phyloP scores from a whole-genome alignment of 2,888 invertebrate genomes.

The Conus canariensis region DNA sequence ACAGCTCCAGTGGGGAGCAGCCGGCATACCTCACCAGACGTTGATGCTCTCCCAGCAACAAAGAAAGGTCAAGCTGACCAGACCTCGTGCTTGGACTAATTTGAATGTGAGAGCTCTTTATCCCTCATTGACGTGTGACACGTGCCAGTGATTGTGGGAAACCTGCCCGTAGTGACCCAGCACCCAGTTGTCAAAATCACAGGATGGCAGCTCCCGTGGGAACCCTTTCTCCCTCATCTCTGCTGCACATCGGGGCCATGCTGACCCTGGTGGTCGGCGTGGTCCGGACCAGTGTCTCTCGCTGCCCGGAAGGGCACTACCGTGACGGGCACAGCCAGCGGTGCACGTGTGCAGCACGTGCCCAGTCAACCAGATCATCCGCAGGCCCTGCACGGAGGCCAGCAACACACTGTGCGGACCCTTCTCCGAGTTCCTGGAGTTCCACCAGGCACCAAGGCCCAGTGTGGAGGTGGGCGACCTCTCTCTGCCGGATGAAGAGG shows the following conservation, averaged over 20 bases:
- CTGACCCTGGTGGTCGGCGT: neutral
- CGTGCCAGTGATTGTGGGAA: no score
- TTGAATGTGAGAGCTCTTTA: no score
- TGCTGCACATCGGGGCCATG: neutral
- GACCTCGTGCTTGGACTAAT: no score
- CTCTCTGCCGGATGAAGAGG: neutral
- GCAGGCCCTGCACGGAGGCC: slow-evolving; percentile 30
- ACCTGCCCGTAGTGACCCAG: no score
- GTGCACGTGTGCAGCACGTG: slow-evolving; percentile 31
- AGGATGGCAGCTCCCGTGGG: no score
- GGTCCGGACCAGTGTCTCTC: slow-evolving; percentile 2
- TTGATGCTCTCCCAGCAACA: no score
- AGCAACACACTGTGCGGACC: slow-evolving; percentile 39
- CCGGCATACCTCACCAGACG: no score
- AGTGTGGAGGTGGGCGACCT: neutral
- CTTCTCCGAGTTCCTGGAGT: slow-evolving; percentile 39
- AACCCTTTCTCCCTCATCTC: neutral
- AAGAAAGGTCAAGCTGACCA: no score
- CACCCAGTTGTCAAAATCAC: no score
- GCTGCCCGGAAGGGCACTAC: slow-evolving; percentile 30
- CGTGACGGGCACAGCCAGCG: neutral
- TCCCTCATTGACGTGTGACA: no score
- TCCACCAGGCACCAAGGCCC: slow-evolving; percentile 38
- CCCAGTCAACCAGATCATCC: slow-evolving; percentile 43
- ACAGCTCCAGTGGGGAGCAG: no score